Conservation (phyloP, 2,797 vertebrate genomes). For the Meda fulgida region DNA sequence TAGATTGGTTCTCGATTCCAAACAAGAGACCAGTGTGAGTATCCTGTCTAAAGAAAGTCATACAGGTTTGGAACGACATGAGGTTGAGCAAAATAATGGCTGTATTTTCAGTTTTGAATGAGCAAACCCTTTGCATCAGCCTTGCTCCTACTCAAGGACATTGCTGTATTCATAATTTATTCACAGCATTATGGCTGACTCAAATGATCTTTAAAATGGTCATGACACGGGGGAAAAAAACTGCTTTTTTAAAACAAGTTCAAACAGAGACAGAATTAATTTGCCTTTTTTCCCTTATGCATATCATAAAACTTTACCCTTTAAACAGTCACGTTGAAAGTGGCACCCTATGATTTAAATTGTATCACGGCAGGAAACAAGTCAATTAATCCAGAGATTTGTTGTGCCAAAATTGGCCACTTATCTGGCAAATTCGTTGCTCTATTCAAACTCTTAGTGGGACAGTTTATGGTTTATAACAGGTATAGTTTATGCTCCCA, state of each 20-base stretch:
- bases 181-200: conserved; percentile 12
- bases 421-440: conserved; percentile 44
- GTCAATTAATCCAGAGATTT: conserved; percentile 51
- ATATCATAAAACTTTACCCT: conserved; percentile 29
- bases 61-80: not conserved
- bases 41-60: not conserved
- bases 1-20: not conserved
- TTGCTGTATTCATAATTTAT: conserved; percentile 34
- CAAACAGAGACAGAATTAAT: conserved; percentile 19
- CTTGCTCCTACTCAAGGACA: conserved; percentile 18
- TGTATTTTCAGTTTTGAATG: not conserved
- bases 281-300: conserved; percentile 15
- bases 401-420: conserved; percentile 53
- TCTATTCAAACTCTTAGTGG: conserved; percentile 52
- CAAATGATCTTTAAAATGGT: conserved; percentile 32
- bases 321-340: conserved; percentile 44
- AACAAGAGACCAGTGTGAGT: not conserved
- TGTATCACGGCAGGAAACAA: conserved; percentile 34
- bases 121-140: conserved; percentile 1
- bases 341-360: conserved; percentile 36
- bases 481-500: conserved; percentile 40
- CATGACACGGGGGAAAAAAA: not conserved
- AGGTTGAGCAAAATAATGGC: not conserved
- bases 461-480: too few species aligned
- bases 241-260: conserved; percentile 9